Conservation (phyloP, 2,888 invertebrate species). For the Girardia tigrina region DNA sequence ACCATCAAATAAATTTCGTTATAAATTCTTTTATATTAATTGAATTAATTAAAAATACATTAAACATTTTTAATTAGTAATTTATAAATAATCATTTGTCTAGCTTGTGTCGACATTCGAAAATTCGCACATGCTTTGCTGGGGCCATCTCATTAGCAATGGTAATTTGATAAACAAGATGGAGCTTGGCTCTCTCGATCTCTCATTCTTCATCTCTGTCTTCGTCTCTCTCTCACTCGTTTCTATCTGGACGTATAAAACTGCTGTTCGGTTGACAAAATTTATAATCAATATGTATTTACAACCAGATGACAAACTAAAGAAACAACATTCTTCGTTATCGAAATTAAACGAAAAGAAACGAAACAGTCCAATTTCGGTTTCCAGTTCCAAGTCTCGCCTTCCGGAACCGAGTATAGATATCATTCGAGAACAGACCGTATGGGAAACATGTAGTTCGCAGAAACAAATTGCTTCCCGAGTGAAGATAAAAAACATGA, state of each 20-base stretch:
- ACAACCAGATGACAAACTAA: slow-evolving; percentile 13
- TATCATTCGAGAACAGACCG: slow-evolving; percentile 10
- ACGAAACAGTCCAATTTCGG: not conserved
- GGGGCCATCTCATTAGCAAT: slow-evolving; percentile 18
- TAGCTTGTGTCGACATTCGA: not conserved
- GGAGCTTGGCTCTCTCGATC: too few species aligned
- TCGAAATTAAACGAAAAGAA: not conserved
- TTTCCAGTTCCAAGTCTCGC: not conserved
- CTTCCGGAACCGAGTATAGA: not conserved
- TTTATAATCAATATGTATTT: not conserved
- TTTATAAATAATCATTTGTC: not conserved
- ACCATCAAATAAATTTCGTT: too few species aligned
- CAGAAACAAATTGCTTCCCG: not conserved
- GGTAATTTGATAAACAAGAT: not conserved
- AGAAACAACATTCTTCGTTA: not conserved
- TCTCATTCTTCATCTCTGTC: too few species aligned
- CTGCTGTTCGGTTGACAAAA: not conserved
- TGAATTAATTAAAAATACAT: not conserved
- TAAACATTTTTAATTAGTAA: not conserved
- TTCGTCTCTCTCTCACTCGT: not conserved
- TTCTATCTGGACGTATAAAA: not conserved
- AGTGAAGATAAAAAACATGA: slow-evolving; percentile 1
- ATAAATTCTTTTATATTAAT: too few species aligned
- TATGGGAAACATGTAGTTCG: slow-evolving; percentile 13
- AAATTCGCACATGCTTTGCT: slow-evolving; percentile 11